Conservation (phyloP, 2,113 vertebrate species). For the Colossoma macropomum region DNA sequence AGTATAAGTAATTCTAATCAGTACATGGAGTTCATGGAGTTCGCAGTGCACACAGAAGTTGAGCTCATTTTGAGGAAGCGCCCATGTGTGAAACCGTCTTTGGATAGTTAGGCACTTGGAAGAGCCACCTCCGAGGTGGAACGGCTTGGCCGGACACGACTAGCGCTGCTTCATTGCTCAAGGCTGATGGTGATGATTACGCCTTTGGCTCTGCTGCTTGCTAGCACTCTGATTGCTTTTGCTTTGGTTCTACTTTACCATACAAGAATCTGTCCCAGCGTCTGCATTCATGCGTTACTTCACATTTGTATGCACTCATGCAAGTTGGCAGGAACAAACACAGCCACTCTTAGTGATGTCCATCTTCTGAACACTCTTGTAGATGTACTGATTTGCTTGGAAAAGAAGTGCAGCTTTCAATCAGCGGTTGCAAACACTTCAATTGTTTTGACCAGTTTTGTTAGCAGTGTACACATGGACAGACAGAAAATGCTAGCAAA, state of each 20-base stretch:
- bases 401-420: not conserved
- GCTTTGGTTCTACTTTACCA: constrained; percentile 12
- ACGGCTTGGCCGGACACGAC: constrained; percentile 25
- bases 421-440: not conserved
- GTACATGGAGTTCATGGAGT: constrained; percentile 17
- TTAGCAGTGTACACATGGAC: not conserved
- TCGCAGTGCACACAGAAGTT: not conserved
- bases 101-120: constrained; percentile 27
- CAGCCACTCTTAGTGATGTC: not conserved
- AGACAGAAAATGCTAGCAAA: not conserved
- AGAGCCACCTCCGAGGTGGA: constrained; percentile 19
- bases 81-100: not conserved
- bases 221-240: constrained; percentile 15
- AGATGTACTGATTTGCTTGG: not conserved
- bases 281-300: constrained; percentile 17
- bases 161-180: constrained; percentile 28
- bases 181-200: constrained; percentile 39
- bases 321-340: not conserved
- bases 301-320: not conserved
- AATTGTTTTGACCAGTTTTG: not conserved
- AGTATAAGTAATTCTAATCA: constrained; percentile 14
- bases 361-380: not conserved
- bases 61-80: not conserved
- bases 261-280: constrained; percentile 22
- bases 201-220: constrained; percentile 4